Base-by-base conservation (phyloP, 2,113 vertebrate genomes). In the Chionomys nivalis region DNA sequence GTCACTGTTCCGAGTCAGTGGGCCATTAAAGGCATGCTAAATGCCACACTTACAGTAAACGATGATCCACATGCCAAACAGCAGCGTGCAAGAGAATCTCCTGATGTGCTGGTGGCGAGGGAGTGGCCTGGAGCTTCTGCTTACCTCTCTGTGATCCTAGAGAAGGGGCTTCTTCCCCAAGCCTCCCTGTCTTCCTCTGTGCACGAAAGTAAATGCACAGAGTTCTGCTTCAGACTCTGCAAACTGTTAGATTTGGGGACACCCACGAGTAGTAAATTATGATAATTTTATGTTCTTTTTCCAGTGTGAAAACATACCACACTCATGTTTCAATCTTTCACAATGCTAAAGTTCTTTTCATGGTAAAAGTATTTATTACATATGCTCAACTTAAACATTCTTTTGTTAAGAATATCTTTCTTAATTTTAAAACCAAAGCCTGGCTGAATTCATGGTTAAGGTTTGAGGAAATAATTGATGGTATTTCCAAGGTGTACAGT, bases 271-370 rank as follows among this genome's bases (percentile, higher is more conserved):
- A 2, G 81, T 52, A 89, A 7, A 44, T 65, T 31, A 44, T 1
- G 4, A 16, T 78, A 66, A 79, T 23, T 72, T 82, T 58, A 91
- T 13, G 65, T 72, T 58, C 78, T 73, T 73, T 92, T 72, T 65
- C 55, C 55, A 83, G 36, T 61, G 55, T 82, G 79, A 82, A 61
- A 82, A 39, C 21, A 61, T 82, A 61, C 26, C 36, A 39, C 11
- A 16, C 66, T 36, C 55, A 49, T 49, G 82, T 87, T 39, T 68
- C 39, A 10, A 21, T 58, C 6, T 36, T 90, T 66, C 52, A 24
- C 42, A 94, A 39, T 70, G 82, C 91, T 96, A 89, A 72, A 13
- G 14, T 94, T 92, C 7, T 95, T 94, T 92, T 86, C 33, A 47
- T 73, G 31, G 55, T 61, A 89, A 65, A 92, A 26, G 23, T n/a